Evolutionary conservation across 2,888 invertebrate species (phyloP).

Genomic region (Sphinx pinastri): DNA sequence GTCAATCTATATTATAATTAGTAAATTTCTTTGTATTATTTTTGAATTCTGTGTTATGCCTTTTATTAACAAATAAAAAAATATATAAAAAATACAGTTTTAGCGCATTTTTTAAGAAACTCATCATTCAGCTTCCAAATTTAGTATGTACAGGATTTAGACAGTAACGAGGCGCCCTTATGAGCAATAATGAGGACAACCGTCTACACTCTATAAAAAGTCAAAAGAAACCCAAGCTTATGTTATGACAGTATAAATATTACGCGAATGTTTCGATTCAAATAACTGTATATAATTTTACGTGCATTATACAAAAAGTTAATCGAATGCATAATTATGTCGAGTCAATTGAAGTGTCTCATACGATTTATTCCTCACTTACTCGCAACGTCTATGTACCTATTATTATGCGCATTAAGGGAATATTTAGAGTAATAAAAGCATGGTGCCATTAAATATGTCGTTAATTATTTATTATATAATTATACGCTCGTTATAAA

Average conservation of each 20-base stretch:
- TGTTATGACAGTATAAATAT: not conserved
- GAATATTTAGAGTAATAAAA: slow-evolving; percentile 5
- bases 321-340: slow-evolving; percentile 14
- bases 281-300: not conserved
- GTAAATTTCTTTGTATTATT: too few relatives aligned
- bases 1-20: too few relatives aligned
- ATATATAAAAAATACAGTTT: too few relatives aligned
- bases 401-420: slow-evolving; percentile 6
- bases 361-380: not conserved
- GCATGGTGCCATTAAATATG: not conserved
- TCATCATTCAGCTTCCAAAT: too few relatives aligned
- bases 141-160: too few relatives aligned
- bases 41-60: too few relatives aligned
- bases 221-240: not conserved
- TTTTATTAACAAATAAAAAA: too few relatives aligned
- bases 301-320: slow-evolving; percentile 19
- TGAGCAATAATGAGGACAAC: too few relatives aligned
- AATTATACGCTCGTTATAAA: not conserved
- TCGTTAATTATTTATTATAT: not conserved
- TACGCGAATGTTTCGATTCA: not conserved
- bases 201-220: too few relatives aligned
- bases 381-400: not conserved
- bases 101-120: too few relatives aligned
- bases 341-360: not conserved
- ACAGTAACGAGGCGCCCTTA: too few relatives aligned